These are phyloP conservation scores for Oenanthe oenanthe DNA, from an alignment of 2,113 vertebrate genomes.

Conservation along the genomic window DNA sequence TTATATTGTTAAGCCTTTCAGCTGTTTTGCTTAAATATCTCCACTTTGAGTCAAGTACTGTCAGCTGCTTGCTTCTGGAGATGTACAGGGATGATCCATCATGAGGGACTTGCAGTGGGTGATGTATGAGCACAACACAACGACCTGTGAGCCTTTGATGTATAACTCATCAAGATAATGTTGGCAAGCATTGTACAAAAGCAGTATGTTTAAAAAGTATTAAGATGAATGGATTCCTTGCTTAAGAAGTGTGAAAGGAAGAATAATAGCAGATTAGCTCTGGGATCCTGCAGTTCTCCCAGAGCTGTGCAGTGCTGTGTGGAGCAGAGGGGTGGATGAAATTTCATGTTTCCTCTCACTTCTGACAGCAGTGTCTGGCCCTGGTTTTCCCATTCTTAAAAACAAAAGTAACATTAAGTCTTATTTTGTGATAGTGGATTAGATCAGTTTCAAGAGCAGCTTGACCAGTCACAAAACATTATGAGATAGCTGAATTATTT, in stretches of 20 bases:
- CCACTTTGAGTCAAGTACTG: background rate
- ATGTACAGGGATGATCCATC: background rate
- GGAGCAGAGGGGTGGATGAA: background rate
- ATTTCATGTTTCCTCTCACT: constrained; percentile 37
- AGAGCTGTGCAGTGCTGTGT: background rate
- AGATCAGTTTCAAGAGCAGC: background rate
- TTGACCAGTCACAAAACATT: background rate
- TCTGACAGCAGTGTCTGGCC: background rate
- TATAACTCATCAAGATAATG: constrained; percentile 68
- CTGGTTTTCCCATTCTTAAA: background rate
- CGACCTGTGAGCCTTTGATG: constrained; percentile 43
- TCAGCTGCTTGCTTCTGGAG: constrained; percentile 22
- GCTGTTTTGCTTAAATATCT: constrained; percentile 32
- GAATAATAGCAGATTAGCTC: constrained; percentile 32
- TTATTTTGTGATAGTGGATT: background rate
- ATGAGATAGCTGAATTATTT: background rate
- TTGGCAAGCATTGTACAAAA: constrained; percentile 50
- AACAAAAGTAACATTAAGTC: background rate
- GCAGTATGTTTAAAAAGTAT: constrained; percentile 37
- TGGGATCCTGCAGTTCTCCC: background rate
- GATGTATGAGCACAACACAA: constrained; percentile 1
- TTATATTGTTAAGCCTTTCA: background rate
- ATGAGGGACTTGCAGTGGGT: background rate
- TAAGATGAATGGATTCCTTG: constrained; percentile 54
- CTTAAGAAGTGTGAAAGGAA: constrained; percentile 63